Base-by-base conservation (phyloP, 2,113 vertebrate genomes). In the Heteronetta atricapilla region DNA sequence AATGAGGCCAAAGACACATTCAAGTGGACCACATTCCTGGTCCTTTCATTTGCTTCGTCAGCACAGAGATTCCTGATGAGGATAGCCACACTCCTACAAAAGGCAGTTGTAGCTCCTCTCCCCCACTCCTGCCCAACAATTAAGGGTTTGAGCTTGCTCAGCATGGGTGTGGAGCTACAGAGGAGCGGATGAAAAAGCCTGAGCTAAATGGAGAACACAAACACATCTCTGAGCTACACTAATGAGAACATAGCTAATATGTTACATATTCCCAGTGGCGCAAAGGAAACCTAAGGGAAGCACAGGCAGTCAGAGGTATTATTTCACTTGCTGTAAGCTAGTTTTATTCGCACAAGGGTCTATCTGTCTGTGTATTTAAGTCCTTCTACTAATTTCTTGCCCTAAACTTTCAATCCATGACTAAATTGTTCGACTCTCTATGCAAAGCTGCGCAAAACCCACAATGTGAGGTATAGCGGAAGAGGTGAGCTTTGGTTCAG, bases 191-290 rank as follows among this genome's bases (percentile, higher is more conserved):
- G 62, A 48, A 95, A 91, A 50, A 70, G 52, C 19, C n/a, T 33
- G 70, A 95, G 78, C 72, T 91, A 85, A 94, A 94, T 25, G 52
- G 46, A 89, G 89, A 94, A 44, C 76, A 91, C 50, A 93, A 88
- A 88, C 59, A 86, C 60, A 67, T 83, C 60, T 88, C 59, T 0
- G 4, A 94, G 75, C 64, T 93, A 42, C 64, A 53, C 64, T 95
- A 89, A 95, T 72, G 79, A 95, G 89, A 95, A 91, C 58, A 78
- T 86, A 90, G 91, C 82, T 92, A 93, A 94, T 88, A 89, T 8
- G 33, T 83, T 93, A 74, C 42, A 53, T 83, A 88, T 83, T 95
- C 72, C 76, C 79, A 93, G 55, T 52, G 88, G 79, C 59, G 77
- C 2, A 23, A 85, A 88, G 63, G 40, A 94, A 95, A 89, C 55